Conservation (phyloP, 1,140 invertebrate genomes). For the Drosophila kepulauana region DNA sequence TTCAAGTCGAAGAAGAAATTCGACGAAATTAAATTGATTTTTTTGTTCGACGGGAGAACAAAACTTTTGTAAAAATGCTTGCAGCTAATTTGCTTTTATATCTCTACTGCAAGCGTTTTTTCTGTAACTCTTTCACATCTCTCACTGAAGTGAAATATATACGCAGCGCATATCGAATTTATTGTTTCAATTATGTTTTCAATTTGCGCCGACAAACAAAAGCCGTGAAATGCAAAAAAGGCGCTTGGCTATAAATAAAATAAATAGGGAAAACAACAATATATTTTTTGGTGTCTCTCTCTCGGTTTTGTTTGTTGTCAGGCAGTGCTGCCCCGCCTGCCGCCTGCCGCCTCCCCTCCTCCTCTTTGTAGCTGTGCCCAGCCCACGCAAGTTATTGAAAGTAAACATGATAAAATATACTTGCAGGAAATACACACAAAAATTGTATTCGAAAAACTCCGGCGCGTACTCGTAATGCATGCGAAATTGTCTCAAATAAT, state of each 20-base stretch:
- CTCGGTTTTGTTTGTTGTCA: constrained; percentile 29
- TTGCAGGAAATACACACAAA: constrained; percentile 50
- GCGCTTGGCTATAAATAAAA: constrained; percentile 61
- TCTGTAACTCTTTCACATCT: constrained; percentile 57
- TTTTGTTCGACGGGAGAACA: constrained; percentile 1
- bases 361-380: constrained; percentile 1
- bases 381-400: constrained; percentile 71
- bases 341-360: not conserved
- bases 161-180: constrained; percentile 56
- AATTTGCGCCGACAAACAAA: constrained; percentile 82
- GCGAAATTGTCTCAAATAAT: constrained; percentile 80
- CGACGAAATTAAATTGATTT: constrained; percentile 60
- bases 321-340: not conserved
- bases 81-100: constrained; percentile 34
- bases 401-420: constrained; percentile 78
- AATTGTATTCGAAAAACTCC: constrained; percentile 60
- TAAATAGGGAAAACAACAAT: constrained; percentile 67
- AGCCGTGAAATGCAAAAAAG: constrained; percentile 63
- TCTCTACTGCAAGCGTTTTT: not conserved
- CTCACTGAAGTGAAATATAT: constrained; percentile 3
- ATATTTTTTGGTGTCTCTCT: not conserved
- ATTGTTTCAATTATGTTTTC: constrained; percentile 84
- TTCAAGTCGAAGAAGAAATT: constrained; percentile 15
- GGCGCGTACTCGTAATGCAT: constrained; percentile 60
- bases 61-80: constrained; percentile 46